phyloP scores from a whole-genome alignment of 2,797 vertebrate genomes.

The Malurus splendens region DNA sequence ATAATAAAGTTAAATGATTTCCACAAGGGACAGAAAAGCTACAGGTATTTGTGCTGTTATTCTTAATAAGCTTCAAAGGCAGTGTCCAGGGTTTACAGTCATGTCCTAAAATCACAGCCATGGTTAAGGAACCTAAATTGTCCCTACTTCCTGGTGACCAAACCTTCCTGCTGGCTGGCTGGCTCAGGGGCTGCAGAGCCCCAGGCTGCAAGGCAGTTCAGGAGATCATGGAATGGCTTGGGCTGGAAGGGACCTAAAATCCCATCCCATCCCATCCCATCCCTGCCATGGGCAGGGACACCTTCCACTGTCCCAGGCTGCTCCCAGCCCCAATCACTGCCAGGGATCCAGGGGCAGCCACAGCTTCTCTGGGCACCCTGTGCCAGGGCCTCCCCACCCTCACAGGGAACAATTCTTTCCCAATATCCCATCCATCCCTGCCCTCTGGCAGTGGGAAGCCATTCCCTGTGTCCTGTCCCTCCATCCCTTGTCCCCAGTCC shows the following conservation, averaged over 20 bases:
- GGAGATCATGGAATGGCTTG: not conserved
- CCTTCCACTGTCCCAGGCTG: rapidly evolving
- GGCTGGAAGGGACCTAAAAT: not conserved
- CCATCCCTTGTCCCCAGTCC: too few relatives aligned
- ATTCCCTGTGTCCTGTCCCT: rapidly evolving
- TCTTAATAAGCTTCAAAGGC: not conserved
- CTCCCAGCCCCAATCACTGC: rapidly evolving
- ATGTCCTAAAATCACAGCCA: not conserved
- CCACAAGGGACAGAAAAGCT: not conserved
- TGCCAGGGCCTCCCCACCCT: rapidly evolving
- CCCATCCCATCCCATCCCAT: rapidly evolving
- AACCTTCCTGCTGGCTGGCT: not conserved
- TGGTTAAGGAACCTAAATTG: not conserved
- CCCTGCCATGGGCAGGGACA: not conserved
- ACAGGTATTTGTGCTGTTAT: not conserved
- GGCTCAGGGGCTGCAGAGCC: not conserved
- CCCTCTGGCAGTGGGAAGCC: not conserved
- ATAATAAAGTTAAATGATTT: not conserved
- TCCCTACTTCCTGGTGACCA: not conserved
- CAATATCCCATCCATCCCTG: not conserved
- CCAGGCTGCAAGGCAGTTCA: not conserved
- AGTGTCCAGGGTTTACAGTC: not conserved
- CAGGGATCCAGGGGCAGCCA: not conserved
- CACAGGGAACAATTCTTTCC: not conserved
- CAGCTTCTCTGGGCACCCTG: not conserved